A percentile compares a stretch with the other conserved stretches of the same genome.
Evolutionary conservation across 1,140 invertebrate species (phyloP).

Genomic region (Acromyrmex echinatior): DNA sequence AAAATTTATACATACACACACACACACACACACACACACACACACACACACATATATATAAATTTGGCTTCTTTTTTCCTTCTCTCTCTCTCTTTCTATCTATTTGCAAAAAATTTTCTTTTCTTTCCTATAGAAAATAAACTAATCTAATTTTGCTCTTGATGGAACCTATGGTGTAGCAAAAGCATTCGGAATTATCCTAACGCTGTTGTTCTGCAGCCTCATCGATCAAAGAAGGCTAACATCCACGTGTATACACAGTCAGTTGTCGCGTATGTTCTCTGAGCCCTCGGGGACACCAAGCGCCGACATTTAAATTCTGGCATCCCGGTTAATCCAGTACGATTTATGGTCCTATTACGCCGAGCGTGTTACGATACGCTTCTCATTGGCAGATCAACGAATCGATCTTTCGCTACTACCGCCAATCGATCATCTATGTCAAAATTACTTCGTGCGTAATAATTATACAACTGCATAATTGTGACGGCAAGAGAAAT

Average conservation of each 20-base stretch:
- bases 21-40: no score
- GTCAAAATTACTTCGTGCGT: slow-evolving; percentile 4
- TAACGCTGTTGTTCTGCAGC: slow-evolving; percentile 31
- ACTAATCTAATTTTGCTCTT: slow-evolving; percentile 20
- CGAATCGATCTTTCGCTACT: slow-evolving; percentile 50
- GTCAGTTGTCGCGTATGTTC: slow-evolving; percentile 37
- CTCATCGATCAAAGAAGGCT: slow-evolving; percentile 60
- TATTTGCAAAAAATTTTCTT: not conserved
- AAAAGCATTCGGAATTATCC: slow-evolving; percentile 32
- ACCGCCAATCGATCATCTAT: slow-evolving; percentile 28
- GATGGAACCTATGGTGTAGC: not conserved
- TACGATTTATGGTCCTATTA: slow-evolving; percentile 68
- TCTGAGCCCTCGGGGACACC: slow-evolving; percentile 25
- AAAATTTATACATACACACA: no score
- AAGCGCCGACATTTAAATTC: slow-evolving; percentile 68
- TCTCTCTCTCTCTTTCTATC: not conserved
- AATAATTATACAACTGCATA: slow-evolving; percentile 46
- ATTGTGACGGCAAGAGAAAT: slow-evolving; percentile 33
- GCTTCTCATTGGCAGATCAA: slow-evolving; percentile 44
- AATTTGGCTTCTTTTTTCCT: not conserved
- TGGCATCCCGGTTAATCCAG: slow-evolving; percentile 67
- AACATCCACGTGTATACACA: slow-evolving; percentile 57
- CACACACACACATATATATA: no score
- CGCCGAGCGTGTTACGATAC: slow-evolving; percentile 35
- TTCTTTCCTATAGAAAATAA: not conserved